These are phyloP conservation scores for Brotula barbata DNA, from an alignment of 2,797 vertebrate genomes.

Conservation along the genomic window DNA sequence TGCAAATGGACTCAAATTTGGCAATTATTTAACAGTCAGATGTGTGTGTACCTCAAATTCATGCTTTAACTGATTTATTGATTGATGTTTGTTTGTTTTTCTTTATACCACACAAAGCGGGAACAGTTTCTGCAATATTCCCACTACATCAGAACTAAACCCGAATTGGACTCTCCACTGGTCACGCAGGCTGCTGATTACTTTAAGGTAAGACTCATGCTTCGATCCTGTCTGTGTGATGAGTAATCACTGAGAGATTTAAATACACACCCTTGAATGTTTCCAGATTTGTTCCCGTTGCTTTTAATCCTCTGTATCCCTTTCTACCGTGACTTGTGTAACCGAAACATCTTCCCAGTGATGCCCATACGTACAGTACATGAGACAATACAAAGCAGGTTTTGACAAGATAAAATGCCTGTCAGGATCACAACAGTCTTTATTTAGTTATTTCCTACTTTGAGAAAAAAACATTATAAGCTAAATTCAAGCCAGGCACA, in stretches of 20 bases:
- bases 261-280: too few relatives aligned
- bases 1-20: too few relatives aligned
- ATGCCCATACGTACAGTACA: neutral
- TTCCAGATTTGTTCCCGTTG: too few relatives aligned
- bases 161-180: constrained; percentile 82
- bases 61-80: neutral
- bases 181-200: constrained; percentile 79
- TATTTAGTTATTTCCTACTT: constrained; percentile 19
- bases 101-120: constrained; percentile 67
- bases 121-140: constrained; percentile 89
- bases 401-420: neutral
- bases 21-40: too few relatives aligned
- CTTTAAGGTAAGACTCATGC: constrained; percentile 79
- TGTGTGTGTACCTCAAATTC: neutral
- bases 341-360: neutral
- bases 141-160: constrained; percentile 85
- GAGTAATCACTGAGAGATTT: too few relatives aligned
- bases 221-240: too few relatives aligned
- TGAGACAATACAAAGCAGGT: neutral
- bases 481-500: constrained; percentile 43
- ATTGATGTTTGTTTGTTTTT: neutral
- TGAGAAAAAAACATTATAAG: constrained; percentile 15
- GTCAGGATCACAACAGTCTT: constrained; percentile 5
- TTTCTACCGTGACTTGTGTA: neutral
- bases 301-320: neutral